Evolutionary conservation across 2,113 vertebrate species (phyloP).

Genomic region (Protobothrops mucrosquamatus): DNA sequence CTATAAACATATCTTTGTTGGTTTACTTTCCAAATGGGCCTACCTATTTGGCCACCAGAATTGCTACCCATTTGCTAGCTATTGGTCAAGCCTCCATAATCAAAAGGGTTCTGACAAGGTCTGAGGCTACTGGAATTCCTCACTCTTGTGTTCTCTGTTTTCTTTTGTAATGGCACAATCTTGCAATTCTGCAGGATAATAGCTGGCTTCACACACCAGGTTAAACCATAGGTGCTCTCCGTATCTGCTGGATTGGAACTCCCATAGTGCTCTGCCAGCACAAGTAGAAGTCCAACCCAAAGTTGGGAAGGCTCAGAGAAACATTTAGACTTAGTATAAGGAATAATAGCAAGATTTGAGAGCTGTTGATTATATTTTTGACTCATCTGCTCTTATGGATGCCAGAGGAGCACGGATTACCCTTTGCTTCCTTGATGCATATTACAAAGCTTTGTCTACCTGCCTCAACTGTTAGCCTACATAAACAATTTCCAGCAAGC

Average conservation of each 20-base stretch:
- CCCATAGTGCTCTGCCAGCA: too few species aligned
- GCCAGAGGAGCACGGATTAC: background rate
- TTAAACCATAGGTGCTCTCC: too few species aligned
- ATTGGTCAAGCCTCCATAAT: background rate
- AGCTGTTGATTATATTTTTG: background rate
- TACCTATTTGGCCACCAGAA: background rate
- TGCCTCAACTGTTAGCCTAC: background rate
- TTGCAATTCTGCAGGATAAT: background rate
- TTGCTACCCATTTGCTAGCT: background rate
- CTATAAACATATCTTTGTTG: background rate
- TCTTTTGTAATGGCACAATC: background rate
- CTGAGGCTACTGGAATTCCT: background rate
- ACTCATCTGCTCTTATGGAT: background rate
- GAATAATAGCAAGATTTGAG: background rate
- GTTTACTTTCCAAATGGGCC: background rate
- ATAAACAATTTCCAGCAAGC: background rate
- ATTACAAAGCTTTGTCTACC: background rate
- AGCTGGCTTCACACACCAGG: background rate
- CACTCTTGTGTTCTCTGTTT: background rate
- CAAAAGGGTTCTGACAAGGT: background rate
- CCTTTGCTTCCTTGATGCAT: too few species aligned
- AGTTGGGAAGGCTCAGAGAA: too few species aligned
- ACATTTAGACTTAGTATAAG: too few species aligned
- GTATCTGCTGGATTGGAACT: too few species aligned
- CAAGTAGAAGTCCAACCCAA: too few species aligned